Evolutionary conservation across 1,140 invertebrate genomes (phyloP).

Genomic region (Drosophila ironensis): DNA sequence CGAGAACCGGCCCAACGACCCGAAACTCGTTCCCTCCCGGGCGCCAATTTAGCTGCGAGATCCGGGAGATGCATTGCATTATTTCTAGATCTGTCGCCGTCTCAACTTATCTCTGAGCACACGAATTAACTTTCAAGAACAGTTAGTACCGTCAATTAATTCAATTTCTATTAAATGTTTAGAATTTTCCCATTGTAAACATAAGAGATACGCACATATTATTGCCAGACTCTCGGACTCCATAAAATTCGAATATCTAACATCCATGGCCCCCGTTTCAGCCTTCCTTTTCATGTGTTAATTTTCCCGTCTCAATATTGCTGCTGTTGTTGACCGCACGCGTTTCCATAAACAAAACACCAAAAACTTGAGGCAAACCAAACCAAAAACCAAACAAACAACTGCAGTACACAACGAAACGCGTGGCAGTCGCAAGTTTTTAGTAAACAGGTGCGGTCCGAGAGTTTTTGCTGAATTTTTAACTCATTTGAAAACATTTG

Average conservation of each 20-base stretch:
- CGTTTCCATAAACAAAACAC: slow-evolving; percentile 72
- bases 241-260: not conserved
- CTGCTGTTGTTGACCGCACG: slow-evolving; percentile 70
- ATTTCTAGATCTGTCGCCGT: slow-evolving; percentile 20
- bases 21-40: slow-evolving; percentile 41
- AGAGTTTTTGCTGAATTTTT: too few relatives aligned
- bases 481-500: too few relatives aligned
- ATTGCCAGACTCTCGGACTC: not conserved
- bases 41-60: slow-evolving; percentile 36
- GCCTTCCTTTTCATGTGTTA: slow-evolving; percentile 24
- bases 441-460: slow-evolving; percentile 37
- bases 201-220: not conserved
- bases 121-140: not conserved
- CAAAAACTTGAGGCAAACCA: slow-evolving; percentile 47
- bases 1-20: slow-evolving; percentile 49
- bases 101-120: slow-evolving; percentile 15
- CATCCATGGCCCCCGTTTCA: slow-evolving; percentile 10
- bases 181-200: not conserved
- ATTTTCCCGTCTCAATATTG: slow-evolving; percentile 28
- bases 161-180: slow-evolving; percentile 43
- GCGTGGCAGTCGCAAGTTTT: slow-evolving; percentile 45
- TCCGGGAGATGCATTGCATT: slow-evolving; percentile 20
- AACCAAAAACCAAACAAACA: slow-evolving; percentile 56
- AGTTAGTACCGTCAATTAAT: slow-evolving; percentile 35
- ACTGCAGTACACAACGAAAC: slow-evolving; percentile 36